These are phyloP conservation scores for Daphoenositta chrysoptera DNA, from an alignment of 2,113 vertebrate species.

Conservation along the genomic window DNA sequence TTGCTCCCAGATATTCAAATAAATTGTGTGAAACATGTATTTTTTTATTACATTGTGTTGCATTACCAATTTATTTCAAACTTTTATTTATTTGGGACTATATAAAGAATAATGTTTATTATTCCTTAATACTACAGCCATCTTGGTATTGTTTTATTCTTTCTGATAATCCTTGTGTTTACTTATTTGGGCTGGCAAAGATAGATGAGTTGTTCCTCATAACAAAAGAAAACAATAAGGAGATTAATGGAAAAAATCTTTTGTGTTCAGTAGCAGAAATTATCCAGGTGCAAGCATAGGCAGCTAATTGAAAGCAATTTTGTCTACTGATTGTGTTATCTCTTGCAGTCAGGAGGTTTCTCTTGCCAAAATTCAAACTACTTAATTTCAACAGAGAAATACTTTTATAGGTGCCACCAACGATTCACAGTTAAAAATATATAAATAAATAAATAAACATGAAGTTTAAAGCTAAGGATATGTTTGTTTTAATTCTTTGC, in stretches of 20 bases:
- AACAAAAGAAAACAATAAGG: background rate
- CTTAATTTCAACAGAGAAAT: background rate
- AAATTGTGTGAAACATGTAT: background rate
- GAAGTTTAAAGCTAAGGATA: background rate
- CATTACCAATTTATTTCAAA: background rate
- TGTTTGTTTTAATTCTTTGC: background rate
- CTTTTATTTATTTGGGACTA: background rate
- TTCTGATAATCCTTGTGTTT: background rate
- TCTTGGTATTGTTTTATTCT: background rate
- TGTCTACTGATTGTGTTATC: background rate
- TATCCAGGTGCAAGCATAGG: background rate
- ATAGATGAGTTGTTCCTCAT: background rate
- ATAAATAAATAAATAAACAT: background rate
- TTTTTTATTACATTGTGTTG: background rate
- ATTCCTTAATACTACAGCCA: background rate
- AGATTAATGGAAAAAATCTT: background rate
- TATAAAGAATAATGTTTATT: background rate
- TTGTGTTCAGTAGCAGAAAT: background rate
- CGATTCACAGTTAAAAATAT: background rate
- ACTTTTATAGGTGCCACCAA: background rate
- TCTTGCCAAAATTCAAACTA: background rate
- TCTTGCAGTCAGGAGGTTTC: background rate
- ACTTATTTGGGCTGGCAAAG: background rate
- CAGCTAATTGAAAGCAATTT: background rate
- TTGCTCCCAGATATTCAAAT: fast-evolving